These are phyloP conservation scores for Drosophila rellima DNA, from an alignment of 2,888 invertebrate genomes.

Conservation along the genomic window DNA sequence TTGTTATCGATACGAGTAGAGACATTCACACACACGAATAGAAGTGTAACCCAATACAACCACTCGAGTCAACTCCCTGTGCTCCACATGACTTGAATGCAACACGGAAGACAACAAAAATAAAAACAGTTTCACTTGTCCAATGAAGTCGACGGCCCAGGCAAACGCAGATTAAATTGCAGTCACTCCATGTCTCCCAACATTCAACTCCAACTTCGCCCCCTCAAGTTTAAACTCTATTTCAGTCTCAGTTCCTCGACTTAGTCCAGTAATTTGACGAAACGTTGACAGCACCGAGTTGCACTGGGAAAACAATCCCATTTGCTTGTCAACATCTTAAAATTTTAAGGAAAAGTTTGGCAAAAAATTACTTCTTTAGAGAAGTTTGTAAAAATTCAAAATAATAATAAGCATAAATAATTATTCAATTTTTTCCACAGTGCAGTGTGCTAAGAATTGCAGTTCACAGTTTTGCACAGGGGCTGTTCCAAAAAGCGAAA, in stretches of 20 bases:
- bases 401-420: no score
- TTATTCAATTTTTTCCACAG: neutral
- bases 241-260: neutral
- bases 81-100: conserved; percentile 33
- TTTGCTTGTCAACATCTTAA: neutral
- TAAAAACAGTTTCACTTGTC: conserved; percentile 12
- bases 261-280: neutral
- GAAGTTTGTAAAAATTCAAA: no score
- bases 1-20: conserved; percentile 49
- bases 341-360: no score
- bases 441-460: neutral
- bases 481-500: conserved; percentile 40
- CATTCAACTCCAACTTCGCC: neutral
- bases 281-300: conserved; percentile 12
- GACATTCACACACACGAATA: conserved; percentile 52
- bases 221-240: neutral
- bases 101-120: conserved; percentile 55
- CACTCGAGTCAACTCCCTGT: conserved; percentile 4
- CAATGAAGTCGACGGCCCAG: neutral
- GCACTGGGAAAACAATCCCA: neutral
- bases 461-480: conserved; percentile 35
- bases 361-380: no score
- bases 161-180: conserved; percentile 18
- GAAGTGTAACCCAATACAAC: conserved; percentile 35
- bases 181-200: conserved; percentile 8